Base-by-base conservation (phyloP, 2,888 invertebrate genomes). In the Fragum sueziense region DNA sequence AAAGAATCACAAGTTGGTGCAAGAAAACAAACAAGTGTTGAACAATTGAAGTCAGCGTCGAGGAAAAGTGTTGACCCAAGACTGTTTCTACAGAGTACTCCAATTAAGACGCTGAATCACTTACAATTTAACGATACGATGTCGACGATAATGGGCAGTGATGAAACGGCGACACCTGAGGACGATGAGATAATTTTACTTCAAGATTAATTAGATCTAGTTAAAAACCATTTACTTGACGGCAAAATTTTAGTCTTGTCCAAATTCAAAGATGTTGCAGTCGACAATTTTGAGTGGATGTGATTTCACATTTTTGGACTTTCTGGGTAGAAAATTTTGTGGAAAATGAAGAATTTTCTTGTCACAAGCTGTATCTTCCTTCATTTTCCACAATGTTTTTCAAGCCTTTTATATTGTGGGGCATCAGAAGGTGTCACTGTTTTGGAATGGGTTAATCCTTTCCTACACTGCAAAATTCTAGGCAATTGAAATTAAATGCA, bases 121-220 rank as follows among this genome's bases (percentile, higher is more conserved):
- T 74, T 76, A 33, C 76, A 51, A n/a, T 33, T 80, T 11, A 80
- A 80, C 47, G 74, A 74, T 20, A 80, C 80, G 33, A 70, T 80
- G 59, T 80, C 80, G 20, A 80, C 80, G 0, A 80, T 80, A 4
- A 25, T 75, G 22, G 77, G 77, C 3, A 76, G 74, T 68, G 80
- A 80, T 3, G 80, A 77, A 25, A 70, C 65, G 20, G 76, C 52
- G 22, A 59, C 47, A 11, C 70, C 68, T 4, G 67, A 57, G 4
- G 70, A 79, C 17, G 80, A 80, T 34, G 80, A 80, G 29, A 75
- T 80, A 27, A 59, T 80, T n/a, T 62, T 80, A 20, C 51, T 74
- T 9, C 9, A 9, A 41, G 41, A 41, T 41, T 9, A 41, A 17
- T 41, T 9, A 17, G 41, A 41, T 11, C 9, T 11, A 17, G 41